Percentiles rank a stretch among this genome's conserved stretches.
phyloP scores from a whole-genome alignment of 1,140 invertebrate species.

The Lutraria rhynchaena region DNA sequence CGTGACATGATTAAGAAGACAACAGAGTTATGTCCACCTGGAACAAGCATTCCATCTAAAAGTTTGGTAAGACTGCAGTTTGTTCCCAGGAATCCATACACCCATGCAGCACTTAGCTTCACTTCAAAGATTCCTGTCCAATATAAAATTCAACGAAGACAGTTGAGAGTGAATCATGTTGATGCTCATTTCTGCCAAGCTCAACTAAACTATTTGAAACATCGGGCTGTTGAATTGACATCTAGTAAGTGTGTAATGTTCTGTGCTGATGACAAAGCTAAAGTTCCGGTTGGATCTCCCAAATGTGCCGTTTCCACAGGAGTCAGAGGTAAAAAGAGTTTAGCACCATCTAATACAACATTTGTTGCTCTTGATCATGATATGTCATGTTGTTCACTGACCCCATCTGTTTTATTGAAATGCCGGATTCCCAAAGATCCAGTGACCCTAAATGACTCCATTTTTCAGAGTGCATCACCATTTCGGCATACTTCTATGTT shows the following conservation, averaged over 20 bases:
- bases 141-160: slow-evolving; percentile 64
- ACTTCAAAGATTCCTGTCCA: slow-evolving; percentile 55
- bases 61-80: slow-evolving; percentile 65
- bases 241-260: slow-evolving; percentile 5
- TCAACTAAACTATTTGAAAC: slow-evolving; percentile 55
- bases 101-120: slow-evolving; percentile 51
- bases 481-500: slow-evolving; percentile 37
- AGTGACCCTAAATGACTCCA: slow-evolving; percentile 39
- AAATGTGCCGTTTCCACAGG: slow-evolving; percentile 48
- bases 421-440: slow-evolving; percentile 32
- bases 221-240: slow-evolving; percentile 49
- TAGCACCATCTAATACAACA: slow-evolving; percentile 16
- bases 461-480: slow-evolving; percentile 43
- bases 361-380: slow-evolving; percentile 45
- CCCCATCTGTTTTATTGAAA: slow-evolving; percentile 31
- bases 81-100: slow-evolving; percentile 61
- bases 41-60: slow-evolving; percentile 47
- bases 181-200: slow-evolving; percentile 64
- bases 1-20: slow-evolving; percentile 55
- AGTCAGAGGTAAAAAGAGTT: slow-evolving; percentile 37
- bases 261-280: slow-evolving; percentile 65
- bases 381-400: slow-evolving; percentile 9
- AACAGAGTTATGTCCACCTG: slow-evolving; percentile 35
- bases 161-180: slow-evolving; percentile 44
- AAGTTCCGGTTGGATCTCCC: slow-evolving; percentile 58